These are phyloP conservation scores for Bubalus kerabau DNA, from an alignment of 2,113 vertebrate species.

Conservation along the genomic window DNA sequence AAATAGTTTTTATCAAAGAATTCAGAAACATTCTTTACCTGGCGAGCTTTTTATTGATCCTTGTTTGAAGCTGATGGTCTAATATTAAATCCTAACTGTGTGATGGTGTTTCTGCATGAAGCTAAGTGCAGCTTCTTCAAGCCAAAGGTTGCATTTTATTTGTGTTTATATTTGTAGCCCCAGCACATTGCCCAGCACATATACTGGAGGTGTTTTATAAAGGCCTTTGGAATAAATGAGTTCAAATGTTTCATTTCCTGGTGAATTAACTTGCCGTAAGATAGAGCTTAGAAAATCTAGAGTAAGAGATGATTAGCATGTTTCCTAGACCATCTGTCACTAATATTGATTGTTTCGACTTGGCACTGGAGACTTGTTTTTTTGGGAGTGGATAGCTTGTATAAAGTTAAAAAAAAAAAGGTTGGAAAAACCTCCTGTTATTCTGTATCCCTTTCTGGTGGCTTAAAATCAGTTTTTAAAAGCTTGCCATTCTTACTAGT, in stretches of 20 bases:
- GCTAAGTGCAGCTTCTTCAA: neutral
- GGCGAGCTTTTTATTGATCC: neutral
- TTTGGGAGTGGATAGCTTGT: neutral
- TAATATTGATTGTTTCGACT: slow-evolving; percentile 36
- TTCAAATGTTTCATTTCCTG: slow-evolving; percentile 37
- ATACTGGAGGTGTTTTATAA: neutral
- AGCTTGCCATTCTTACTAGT: neutral
- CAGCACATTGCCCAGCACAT: neutral
- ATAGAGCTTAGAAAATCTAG: slow-evolving; percentile 19
- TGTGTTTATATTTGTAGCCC: neutral
- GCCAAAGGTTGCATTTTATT: neutral
- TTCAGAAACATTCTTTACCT: neutral
- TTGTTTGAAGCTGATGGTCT: neutral
- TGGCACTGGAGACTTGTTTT: slow-evolving; percentile 18
- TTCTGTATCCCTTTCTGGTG: neutral
- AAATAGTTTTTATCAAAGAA: neutral
- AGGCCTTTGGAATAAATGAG: slow-evolving; percentile 18
- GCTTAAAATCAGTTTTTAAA: neutral
- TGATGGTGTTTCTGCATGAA: neutral
- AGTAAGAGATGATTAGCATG: slow-evolving; percentile 31
- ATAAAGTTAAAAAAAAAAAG: slow-evolving; percentile 12
- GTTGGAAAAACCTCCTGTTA: neutral
- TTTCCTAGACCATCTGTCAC: slow-evolving; percentile 40
- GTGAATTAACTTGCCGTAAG: neutral
- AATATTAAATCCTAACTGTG: neutral